Base-by-base conservation (phyloP, 1,140 invertebrate species). In the Calephelis nemesis region DNA sequence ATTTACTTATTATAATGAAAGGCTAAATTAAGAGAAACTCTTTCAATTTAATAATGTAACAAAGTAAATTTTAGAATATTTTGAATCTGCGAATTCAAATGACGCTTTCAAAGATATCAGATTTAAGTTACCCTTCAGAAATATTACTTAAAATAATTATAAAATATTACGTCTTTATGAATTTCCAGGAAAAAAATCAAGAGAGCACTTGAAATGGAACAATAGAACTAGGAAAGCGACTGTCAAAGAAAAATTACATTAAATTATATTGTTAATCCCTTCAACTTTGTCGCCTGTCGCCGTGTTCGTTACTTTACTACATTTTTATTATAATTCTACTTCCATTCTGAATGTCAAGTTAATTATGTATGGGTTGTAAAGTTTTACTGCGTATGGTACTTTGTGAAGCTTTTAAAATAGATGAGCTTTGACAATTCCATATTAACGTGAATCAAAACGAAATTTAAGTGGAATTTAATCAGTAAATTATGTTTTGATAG, bases 261-360 rank as follows among this genome's bases (percentile, higher is more conserved):
- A 42, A 48, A 40, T 65, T 54, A 52, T 54, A 65, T 50, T n/a
- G 49, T 42, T 50, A 65, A 54, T 39, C 52, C 52, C 64, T 52
- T 42, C 50, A 54, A 65, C 50, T 42, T 42, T 65, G 11, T 65
- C 52, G 39, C 40, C 64, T 50, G n/a, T 65, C 39, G 39, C 64
- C 47, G 71, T 78, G 64, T 67, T 66, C 48, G 47, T 65, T 42
- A 52, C 70, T 76, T 80, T 79, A 81, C 68, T 72, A 76, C 79
- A 63, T 78, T 82, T 84, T 81, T 81, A 84, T 81, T 84, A 68
- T 79, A 80, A 84, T 78, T 69, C 68, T 63, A 69, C 71, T 76
- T 78, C 73, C 71, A 75, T 75, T 84, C 77, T 73, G 63, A 82
- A 82, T 78, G 73, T 74, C 76, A 76, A 68, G 63, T 67, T 82